Evolutionary conservation across 2,797 vertebrate genomes (phyloP), one percentile per base, ranked within the genome.

Genomic region (Crocidura indochinensis): DNA sequence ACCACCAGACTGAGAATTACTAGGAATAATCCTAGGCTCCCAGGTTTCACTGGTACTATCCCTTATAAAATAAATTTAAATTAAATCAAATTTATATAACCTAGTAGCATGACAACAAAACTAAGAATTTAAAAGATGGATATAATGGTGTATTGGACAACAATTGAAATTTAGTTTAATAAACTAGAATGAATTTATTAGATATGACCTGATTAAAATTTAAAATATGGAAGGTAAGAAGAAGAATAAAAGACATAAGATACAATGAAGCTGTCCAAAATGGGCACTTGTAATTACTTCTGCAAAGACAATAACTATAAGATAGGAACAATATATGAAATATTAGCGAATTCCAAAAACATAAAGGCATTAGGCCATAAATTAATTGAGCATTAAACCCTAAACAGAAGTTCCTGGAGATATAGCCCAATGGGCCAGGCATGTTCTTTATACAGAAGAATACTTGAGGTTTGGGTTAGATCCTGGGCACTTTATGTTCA

Each of bases 301-400:
- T 29, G 73, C 53, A 47, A 81, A 78, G 38, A 77, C 87, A 87
- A 7, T 76, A 11, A 95, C 77, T 12, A 71, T 44, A 14, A 68
- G 26, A 46, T 22, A 91, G 49, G 82, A 83, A 76, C 17, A 75
- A 26, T 47, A 71, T 92, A 60, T 83, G 44, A 88, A 84, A 89
- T 77, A 71, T 11, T 56, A 72, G 22, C 84, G 24, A 95, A 77
- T 76, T 44, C 82, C 22, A 2, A 24, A 92, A 91, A 79, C 10
- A 65, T 29, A 90, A 87, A 82, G 46, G 26, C 29, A 85, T 75
- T 29, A 94, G 86, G 83, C n/a, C 64, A 90, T 64, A 93, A 27
- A 53, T 65, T 83, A 26, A 82, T 67, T 72, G 76, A 62, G 31
- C 15, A 82, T 89, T 68, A 94, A 88, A 80, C 51, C 27, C 19